Base-by-base conservation (phyloP, 2,888 invertebrate species). In the Eupeodes luniger region DNA sequence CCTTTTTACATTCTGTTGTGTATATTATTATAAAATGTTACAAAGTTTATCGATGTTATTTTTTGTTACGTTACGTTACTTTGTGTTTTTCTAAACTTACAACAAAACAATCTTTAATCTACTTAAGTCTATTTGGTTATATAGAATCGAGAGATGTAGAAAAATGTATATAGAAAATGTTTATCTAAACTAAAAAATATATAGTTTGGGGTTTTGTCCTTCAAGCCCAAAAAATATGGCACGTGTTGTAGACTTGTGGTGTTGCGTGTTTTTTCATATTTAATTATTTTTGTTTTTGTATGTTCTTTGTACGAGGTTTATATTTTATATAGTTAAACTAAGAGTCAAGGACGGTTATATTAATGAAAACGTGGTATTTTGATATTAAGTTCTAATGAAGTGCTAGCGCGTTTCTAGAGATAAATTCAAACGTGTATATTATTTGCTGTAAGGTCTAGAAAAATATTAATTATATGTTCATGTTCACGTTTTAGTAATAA, bases 191-290 rank as follows among this genome's bases (percentile, higher is more conserved):
- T 40, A 40, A 40, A 19, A 27, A 27, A 27, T 3, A 36, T n/a
- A 5, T 70, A 57, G 64, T 74, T 78, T 66, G 44, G 61, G 44
- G 40, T 16, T 72, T 74, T 83, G 83, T 83, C 83, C 83, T 83
- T 83, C 83, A 27, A 27, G 27, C 2, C 27, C 1, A 27, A 83
- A 67, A 78, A 67, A 74, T 78, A 57, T 61, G 83, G 78, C 83
- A 83, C 83, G 83, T 83, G 83, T 83, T 40, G 5, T 40, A 61
- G 78, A 36, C 19, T 40, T 62, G 61, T 61, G 40, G 61, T 61
- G 40, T 61, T 36, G 40, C 36, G n/a, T 55, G n/a, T 51, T 59
- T 16, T 55, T 47, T n/a, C n/a, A 40, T 51, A 67, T 67, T 51
- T 70, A 16, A 40, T 40, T 40, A 40, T 40, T 40, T 40, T 40